Evolutionary conservation across 1,140 invertebrate species (phyloP), one percentile per base, ranked within the genome.

Genomic region (Ceratina japonica): DNA sequence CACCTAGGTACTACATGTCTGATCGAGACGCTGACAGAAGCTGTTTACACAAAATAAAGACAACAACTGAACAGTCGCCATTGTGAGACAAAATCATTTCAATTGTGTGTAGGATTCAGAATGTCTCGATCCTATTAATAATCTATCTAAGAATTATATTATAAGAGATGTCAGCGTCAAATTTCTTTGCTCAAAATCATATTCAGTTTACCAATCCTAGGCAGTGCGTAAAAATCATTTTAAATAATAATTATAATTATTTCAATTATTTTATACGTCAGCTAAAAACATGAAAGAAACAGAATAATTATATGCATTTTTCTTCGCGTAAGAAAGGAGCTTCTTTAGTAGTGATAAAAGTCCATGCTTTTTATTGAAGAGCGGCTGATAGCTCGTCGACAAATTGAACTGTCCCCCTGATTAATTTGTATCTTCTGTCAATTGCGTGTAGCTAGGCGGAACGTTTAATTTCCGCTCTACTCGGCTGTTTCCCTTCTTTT

Each of bases 11-110:
- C 90, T 91, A 91, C 90, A 90, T 91, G 89, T 90, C 90, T 90
- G 90, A 91, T 91, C 89, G 89, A 89, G 87, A 90, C 88, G 89
- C 88, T 91, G 90, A 90, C 90, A 91, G 90, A 91, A 88, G 90
- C 90, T 91, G 90, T 91, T 91, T 90, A 91, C 90, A 91, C 89
- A 91, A 91, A 91, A 91, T 90, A 91, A 91, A 91, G 87, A 91
- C 88, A 90, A 91, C 90, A 91, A 91, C 90, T 91, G 88, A 91
- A 91, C 89, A 90, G 89, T 90, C 90, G 89, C 88, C 87, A 87
- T 87, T 85, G 78, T 89, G 85, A 81, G 80, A 86, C 78, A 86
- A 65, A 84, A 84, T 86, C 78, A 85, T 82, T 86, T 87, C 80
- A 81, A 44, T 87, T 87, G 85, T 86, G 85, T 87, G 83, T 85